Evolutionary conservation across 2,797 vertebrate species (phyloP), one percentile per base, ranked within the genome.

Genomic region (Nasua narica): DNA sequence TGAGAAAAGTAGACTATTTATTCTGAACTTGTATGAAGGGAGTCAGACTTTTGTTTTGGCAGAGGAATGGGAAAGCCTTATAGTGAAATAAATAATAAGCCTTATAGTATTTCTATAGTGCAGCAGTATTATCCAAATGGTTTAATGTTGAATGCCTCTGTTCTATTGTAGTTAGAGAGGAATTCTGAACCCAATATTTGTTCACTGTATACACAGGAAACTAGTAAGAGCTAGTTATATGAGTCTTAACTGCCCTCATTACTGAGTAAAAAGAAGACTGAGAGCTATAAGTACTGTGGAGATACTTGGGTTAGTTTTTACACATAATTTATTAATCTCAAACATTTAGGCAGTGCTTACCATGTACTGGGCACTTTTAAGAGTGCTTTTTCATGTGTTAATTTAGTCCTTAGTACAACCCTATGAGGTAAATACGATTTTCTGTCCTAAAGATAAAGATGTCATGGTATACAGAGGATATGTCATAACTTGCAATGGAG

Each of bases 381-480:
- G 94, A 37, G 32, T 84, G 29, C 35, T 91, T 62, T 85, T 81
- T 72, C 40, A 1, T 84, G 7, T 87, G 21, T 84, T 82, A 70
- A 62, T 86, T 77, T 78, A 82, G 79, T 92, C n/a, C 46, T 90
- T 67, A 84, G 86, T 70, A 62, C 11, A 79, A 43, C 3, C 65
- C 27, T 85, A 11, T 23, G n/a, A 79, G 46, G 21, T 5, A 65
- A 94, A 29, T 56, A 74, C 56, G 18, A 62, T 78, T 65, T 62
- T 90, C 23, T 40, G 43, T 94, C 90, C 87, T 92, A 84, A 94
- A 92, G 84, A 90, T 46, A 50, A 74, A 78, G 56, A 91, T 86
- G 37, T 7, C n/a, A 14, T 65, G 27, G 56, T 40, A 54, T 32
- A 23, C 29, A 74, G n/a, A 65, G n/a, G 46, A 60, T 9, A 60